Evolutionary conservation across 2,113 vertebrate genomes (phyloP).

Genomic region (Percopsis transmontana): DNA sequence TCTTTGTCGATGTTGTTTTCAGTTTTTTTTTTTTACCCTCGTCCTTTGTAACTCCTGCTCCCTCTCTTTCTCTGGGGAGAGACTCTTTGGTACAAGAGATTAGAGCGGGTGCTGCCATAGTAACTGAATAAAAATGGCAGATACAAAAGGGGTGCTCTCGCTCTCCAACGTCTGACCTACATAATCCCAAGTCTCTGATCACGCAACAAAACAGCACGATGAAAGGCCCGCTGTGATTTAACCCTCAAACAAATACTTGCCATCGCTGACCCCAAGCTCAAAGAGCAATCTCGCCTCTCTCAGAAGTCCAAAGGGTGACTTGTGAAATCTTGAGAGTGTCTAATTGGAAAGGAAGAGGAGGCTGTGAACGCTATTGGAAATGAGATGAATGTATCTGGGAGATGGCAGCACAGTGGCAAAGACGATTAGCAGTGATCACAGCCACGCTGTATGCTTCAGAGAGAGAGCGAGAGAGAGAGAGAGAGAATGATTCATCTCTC

Average conservation of each 20-base stretch:
- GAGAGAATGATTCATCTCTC: constrained; percentile 59
- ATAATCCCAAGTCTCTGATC: constrained; percentile 80
- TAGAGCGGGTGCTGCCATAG: constrained; percentile 79
- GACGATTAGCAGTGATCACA: constrained; percentile 73
- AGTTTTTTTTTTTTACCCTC: constrained; percentile 34
- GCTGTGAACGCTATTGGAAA: constrained; percentile 58
- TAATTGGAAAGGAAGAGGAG: constrained; percentile 71
- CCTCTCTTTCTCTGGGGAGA: constrained; percentile 68
- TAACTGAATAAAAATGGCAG: constrained; percentile 82
- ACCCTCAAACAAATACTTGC: constrained; percentile 74
- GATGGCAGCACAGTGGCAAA: constrained; percentile 71
- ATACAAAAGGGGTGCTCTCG: constrained; percentile 74
- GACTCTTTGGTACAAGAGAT: constrained; percentile 78
- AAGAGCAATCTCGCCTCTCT: constrained; percentile 50
- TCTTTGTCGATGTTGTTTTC: constrained; percentile 75
- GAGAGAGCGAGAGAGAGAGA: constrained; percentile 1
- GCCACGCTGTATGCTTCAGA: constrained; percentile 66
- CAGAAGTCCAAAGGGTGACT: constrained; percentile 61
- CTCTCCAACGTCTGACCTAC: constrained; percentile 80
- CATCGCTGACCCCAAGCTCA: constrained; percentile 62
- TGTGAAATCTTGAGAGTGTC: constrained; percentile 62
- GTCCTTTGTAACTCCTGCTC: constrained; percentile 72
- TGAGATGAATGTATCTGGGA: constrained; percentile 69
- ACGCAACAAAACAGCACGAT: constrained; percentile 74
- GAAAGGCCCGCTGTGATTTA: constrained; percentile 72